phyloP scores from a whole-genome alignment of 2,888 invertebrate genomes.

The Bombyx huttoni region DNA sequence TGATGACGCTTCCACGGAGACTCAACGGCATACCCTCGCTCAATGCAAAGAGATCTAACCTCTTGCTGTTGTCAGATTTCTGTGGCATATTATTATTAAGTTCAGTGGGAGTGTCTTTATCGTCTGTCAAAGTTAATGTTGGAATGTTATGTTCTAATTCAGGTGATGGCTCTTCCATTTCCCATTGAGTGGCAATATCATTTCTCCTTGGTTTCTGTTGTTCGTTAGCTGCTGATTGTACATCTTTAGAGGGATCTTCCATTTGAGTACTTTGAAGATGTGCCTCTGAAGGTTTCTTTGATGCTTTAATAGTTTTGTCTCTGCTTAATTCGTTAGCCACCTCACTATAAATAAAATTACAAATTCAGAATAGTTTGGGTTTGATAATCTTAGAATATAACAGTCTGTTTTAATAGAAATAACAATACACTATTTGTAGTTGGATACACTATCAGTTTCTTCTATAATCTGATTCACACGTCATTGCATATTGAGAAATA shows the following conservation, averaged over 20 bases:
- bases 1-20: conserved; percentile 32
- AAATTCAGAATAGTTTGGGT: not conserved
- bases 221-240: conserved; percentile 11
- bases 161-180: conserved; percentile 29
- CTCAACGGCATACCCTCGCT: conserved; percentile 61
- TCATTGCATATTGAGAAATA: too few relatives aligned
- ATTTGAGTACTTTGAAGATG: not conserved
- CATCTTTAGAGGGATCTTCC: not conserved
- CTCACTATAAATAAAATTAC: conserved; percentile 30
- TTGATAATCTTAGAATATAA: not conserved
- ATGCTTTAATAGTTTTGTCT: conserved; percentile 40
- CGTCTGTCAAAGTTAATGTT: conserved; percentile 30
- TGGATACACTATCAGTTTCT: too few relatives aligned
- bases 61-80: conserved; percentile 34
- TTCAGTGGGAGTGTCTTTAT: conserved; percentile 30
- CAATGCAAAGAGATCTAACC: conserved; percentile 49
- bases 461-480: too few relatives aligned
- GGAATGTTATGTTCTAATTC: conserved; percentile 46
- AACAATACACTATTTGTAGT: too few relatives aligned
- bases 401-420: not conserved
- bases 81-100: conserved; percentile 22
- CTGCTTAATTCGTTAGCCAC: conserved; percentile 54
- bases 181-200: conserved; percentile 60
- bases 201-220: conserved; percentile 12
- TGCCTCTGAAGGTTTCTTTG: conserved; percentile 9